Conservation (phyloP, 2,797 vertebrate genomes). For the Macropodus opercularis region DNA sequence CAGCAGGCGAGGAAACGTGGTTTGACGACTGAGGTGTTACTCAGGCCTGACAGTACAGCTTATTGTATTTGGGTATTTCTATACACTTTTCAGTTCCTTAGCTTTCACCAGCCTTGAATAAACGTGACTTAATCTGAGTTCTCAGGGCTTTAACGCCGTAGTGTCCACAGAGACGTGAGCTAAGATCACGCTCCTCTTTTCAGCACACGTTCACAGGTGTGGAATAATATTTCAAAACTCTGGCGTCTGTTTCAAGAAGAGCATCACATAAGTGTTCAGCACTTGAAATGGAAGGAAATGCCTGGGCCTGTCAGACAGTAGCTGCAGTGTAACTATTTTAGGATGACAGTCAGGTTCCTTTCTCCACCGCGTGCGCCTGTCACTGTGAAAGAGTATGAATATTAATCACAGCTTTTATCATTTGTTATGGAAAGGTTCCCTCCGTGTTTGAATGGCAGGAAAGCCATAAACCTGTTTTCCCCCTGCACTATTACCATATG, state of each 20-base stretch:
- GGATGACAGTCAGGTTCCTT: constrained; percentile 60
- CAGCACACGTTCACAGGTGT: too few species aligned
- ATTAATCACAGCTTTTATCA: constrained; percentile 62
- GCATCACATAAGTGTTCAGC: constrained; percentile 51
- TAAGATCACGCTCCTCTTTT: too few species aligned
- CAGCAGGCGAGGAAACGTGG: neutral
- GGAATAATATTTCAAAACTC: neutral
- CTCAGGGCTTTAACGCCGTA: too few species aligned
- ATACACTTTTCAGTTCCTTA: too few species aligned
- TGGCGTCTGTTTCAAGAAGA: constrained; percentile 34
- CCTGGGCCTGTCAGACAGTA: constrained; percentile 55
- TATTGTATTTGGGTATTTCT: too few species aligned
- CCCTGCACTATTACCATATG: constrained; percentile 34
- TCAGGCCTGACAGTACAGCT: neutral
- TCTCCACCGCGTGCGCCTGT: constrained; percentile 41
- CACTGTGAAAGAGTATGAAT: constrained; percentile 55
- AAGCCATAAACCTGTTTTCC: constrained; percentile 47
- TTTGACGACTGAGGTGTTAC: constrained; percentile 7
- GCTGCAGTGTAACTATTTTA: constrained; percentile 64
- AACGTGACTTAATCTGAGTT: too few species aligned
- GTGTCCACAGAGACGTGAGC: too few species aligned
- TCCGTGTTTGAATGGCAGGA: constrained; percentile 54
- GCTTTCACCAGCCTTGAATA: too few species aligned
- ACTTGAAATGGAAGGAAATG: constrained; percentile 59
- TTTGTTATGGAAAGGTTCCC: constrained; percentile 53